These are phyloP conservation scores for Chauna torquata DNA, from an alignment of 2,113 vertebrate genomes.

Conservation along the genomic window DNA sequence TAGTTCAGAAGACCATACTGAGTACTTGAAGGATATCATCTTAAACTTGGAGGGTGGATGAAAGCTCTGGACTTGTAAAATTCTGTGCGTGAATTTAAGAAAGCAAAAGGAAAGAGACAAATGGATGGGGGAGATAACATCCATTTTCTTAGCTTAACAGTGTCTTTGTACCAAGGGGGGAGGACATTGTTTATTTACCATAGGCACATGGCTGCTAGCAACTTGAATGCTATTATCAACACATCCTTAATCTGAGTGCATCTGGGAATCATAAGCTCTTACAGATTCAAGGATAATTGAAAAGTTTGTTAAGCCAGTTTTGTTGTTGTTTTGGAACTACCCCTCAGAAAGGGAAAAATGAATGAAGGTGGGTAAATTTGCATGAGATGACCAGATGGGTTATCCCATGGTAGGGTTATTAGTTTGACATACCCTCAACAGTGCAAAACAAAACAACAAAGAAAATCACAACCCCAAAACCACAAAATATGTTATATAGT, in stretches of 20 bases:
- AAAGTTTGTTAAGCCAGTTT: neutral
- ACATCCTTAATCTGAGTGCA: neutral
- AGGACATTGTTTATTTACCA: neutral
- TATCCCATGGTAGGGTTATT: neutral
- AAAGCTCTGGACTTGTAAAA: neutral
- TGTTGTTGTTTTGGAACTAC: neutral
- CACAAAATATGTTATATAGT: neutral
- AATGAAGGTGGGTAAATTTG: neutral
- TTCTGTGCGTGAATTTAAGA: neutral
- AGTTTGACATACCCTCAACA: neutral
- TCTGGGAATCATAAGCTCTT: neutral
- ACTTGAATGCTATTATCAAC: neutral
- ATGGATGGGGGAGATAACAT: neutral
- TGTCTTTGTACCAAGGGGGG: neutral
- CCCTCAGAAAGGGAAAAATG: neutral
- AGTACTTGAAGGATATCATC: neutral
- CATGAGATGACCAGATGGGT: neutral
- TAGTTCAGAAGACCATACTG: neutral
- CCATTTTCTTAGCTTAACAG: neutral
- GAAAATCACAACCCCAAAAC: neutral
- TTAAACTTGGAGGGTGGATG: neutral
- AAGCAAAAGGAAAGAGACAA: neutral
- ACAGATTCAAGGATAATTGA: neutral
- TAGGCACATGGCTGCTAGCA: neutral
- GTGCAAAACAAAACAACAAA: neutral